These are phyloP conservation scores for Xiphophorus hellerii DNA, from an alignment of 2,113 vertebrate species.

Conservation along the genomic window DNA sequence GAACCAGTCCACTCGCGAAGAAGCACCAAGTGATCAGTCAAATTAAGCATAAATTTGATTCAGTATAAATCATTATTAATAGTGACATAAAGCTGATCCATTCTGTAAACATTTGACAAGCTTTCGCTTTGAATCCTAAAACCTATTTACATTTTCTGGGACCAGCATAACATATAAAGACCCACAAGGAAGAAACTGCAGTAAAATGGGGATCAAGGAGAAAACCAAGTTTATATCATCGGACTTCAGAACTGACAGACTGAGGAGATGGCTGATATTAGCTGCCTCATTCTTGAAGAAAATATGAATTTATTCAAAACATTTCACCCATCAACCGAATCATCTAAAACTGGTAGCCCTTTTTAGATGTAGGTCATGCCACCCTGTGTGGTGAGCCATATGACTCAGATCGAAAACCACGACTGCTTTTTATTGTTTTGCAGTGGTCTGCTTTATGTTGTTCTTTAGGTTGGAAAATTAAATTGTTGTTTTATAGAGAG, in stretches of 20 bases:
- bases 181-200: background rate
- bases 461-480: no score
- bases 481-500: no score
- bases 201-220: background rate
- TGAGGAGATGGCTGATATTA: constrained; percentile 5
- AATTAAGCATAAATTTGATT: background rate
- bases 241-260: constrained; percentile 8
- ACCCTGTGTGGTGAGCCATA: no score
- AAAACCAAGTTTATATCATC: background rate
- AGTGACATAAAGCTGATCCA: background rate
- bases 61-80: constrained; percentile 1
- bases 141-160: background rate
- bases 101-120: constrained; percentile 36
- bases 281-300: constrained; percentile 5
- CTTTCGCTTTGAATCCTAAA: background rate
- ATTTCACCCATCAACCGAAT: background rate
- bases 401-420: no score
- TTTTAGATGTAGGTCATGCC: no score
- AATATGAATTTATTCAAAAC: background rate
- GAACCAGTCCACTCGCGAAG: background rate
- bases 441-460: no score
- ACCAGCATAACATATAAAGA: background rate
- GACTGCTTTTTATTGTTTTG: no score
- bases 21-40: constrained; percentile 6
- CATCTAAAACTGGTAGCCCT: no score